Evolutionary conservation across 2,797 vertebrate genomes (phyloP).

Genomic region (Eutrigla gurnardus): DNA sequence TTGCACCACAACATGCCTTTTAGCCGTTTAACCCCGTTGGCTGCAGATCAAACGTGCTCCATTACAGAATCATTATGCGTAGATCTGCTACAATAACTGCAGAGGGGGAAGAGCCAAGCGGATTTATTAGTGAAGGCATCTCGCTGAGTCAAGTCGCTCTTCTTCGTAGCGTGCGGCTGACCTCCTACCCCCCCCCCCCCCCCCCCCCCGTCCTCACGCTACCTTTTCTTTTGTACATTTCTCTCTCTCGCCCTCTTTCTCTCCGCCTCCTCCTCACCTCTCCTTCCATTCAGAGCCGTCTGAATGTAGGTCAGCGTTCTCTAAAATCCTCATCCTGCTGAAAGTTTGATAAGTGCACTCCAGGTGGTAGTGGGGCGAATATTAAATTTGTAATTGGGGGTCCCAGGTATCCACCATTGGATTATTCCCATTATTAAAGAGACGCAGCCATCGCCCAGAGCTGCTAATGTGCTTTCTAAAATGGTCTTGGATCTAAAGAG

Average conservation of each 20-base stretch:
- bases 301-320: constrained; percentile 78
- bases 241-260: constrained; percentile 11
- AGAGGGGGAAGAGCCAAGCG: constrained; percentile 33
- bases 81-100: constrained; percentile 42
- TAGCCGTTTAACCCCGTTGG: constrained; percentile 43
- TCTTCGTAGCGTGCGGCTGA: constrained; percentile 37
- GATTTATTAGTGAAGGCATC: constrained; percentile 42
- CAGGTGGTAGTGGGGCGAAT: constrained; percentile 72
- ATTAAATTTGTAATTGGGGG: constrained; percentile 71
- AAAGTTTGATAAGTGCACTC: constrained; percentile 78
- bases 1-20: constrained; percentile 37
- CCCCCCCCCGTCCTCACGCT: constrained; percentile 10
- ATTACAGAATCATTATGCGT: constrained; percentile 44
- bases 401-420: constrained; percentile 45
- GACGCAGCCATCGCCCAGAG: constrained; percentile 26
- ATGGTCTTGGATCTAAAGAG: constrained; percentile 28
- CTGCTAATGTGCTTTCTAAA: constrained; percentile 39
- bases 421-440: constrained; percentile 67
- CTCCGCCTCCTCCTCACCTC: constrained; percentile 24
- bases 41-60: constrained; percentile 51
- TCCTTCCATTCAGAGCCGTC: constrained; percentile 44
- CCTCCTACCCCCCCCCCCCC: constrained; percentile 41
- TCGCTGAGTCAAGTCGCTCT: constrained; percentile 29
- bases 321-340: constrained; percentile 70
- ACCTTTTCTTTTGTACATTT: constrained; percentile 28